Percentiles rank a stretch among this genome's conserved stretches.
These are phyloP conservation scores for Athalia rosae DNA, from an alignment of 2,888 invertebrate species.

Conservation along the genomic window DNA sequence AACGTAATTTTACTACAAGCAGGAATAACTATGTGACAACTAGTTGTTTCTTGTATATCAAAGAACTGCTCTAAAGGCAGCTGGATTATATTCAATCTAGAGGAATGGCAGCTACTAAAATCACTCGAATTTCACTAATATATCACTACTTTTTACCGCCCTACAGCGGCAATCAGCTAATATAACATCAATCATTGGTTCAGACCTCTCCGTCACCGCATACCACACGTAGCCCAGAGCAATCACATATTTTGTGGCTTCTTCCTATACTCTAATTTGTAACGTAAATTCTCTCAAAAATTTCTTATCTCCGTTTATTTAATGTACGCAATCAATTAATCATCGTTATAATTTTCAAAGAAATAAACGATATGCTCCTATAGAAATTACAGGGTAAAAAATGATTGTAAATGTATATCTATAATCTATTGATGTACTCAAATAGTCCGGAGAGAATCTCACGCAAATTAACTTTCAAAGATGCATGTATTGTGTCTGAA, in stretches of 20 bases:
- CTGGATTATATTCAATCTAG: constrained; percentile 25
- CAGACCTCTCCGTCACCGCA: constrained; percentile 51
- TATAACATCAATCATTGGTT: constrained; percentile 53
- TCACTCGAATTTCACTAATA: constrained; percentile 30
- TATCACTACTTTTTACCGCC: constrained; percentile 21
- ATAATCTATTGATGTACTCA: constrained; percentile 17
- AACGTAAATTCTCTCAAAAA: constrained; percentile 3
- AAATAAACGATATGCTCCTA: constrained; percentile 23
- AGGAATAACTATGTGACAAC: constrained; percentile 36
- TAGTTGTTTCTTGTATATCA: constrained; percentile 10
- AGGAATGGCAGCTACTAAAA: constrained; percentile 38
- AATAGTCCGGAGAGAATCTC: neutral
- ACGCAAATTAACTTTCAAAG: constrained; percentile 15
- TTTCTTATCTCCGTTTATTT: constrained; percentile 18
- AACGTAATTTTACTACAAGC: constrained; percentile 43
- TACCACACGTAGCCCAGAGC: constrained; percentile 47
- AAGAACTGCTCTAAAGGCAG: constrained; percentile 38
- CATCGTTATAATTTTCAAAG: constrained; percentile 21
- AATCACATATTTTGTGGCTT: constrained; percentile 35
- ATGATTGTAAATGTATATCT: neutral
- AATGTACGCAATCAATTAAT: constrained; percentile 6
- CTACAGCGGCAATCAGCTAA: constrained; percentile 54
- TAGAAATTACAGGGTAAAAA: neutral
- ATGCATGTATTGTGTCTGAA: constrained; percentile 1
- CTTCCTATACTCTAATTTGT: constrained; percentile 13